Evolutionary conservation across 2,797 vertebrate species (phyloP).

Genomic region (Poeciliopsis paucimaculata): DNA sequence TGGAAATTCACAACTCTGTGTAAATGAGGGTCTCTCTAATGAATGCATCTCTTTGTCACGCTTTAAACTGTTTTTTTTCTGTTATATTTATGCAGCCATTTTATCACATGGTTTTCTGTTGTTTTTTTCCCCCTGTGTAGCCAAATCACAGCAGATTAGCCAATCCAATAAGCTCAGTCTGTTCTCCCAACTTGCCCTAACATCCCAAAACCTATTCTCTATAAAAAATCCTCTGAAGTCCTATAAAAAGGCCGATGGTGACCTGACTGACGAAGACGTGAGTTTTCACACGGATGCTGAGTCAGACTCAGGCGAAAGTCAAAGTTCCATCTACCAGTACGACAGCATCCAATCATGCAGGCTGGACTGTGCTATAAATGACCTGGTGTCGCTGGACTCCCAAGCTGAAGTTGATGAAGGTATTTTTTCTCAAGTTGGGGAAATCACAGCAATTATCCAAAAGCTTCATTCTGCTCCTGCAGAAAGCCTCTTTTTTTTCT

Average conservation of each 20-base stretch:
- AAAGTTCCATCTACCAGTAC: conserved; percentile 53
- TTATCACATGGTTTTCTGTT: conserved; percentile 38
- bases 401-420: conserved; percentile 88
- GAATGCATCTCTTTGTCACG: conserved; percentile 3
- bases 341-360: conserved; percentile 57
- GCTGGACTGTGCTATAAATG: conserved; percentile 75
- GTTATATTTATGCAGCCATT: conserved; percentile 28
- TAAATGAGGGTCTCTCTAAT: conserved; percentile 12
- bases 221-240: conserved; percentile 73
- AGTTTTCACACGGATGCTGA: conserved; percentile 71
- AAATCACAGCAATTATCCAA: conserved; percentile 33
- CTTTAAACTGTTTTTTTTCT: conserved; percentile 27
- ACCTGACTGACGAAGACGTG: conserved; percentile 51
- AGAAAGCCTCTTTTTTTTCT: conserved; percentile 14
- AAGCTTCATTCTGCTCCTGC: conserved; percentile 30
- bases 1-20: conserved; percentile 22
- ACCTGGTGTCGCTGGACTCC: conserved; percentile 82
- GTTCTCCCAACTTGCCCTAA: conserved; percentile 87
- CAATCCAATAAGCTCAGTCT: conserved; percentile 85
- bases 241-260: conserved; percentile 67
- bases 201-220: conserved; percentile 80
- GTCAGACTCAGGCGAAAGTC: conserved; percentile 63
- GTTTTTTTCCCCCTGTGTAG: conserved; percentile 75
- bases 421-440: conserved; percentile 72
- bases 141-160: conserved; percentile 79